These are phyloP conservation scores for Gallinago undulata DNA, from an alignment of 2,113 vertebrate genomes.

Conservation along the genomic window DNA sequence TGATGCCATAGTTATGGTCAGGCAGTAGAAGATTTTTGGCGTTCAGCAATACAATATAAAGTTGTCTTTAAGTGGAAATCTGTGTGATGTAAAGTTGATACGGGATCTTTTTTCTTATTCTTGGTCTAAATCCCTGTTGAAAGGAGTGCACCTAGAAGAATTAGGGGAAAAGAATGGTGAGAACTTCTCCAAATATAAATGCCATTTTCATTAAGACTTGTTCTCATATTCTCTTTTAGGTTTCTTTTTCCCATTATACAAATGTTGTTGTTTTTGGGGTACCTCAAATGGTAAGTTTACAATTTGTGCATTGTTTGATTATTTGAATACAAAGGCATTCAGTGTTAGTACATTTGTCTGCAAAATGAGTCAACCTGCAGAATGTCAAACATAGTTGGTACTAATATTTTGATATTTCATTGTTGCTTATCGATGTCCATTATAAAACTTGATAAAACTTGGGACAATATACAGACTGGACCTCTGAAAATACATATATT, in stretches of 20 bases:
- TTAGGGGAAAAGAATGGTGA: not conserved
- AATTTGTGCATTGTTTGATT: not conserved
- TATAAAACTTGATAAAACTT: not conserved
- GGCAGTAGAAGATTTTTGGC: not conserved
- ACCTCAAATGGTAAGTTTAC: constrained; percentile 92
- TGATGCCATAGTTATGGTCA: not conserved
- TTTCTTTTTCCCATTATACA: constrained; percentile 85
- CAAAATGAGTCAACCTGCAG: not conserved
- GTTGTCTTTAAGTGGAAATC: not conserved
- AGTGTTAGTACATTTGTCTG: not conserved
- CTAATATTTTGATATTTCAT: not conserved
- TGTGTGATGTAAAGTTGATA: not conserved
- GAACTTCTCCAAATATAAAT: not conserved
- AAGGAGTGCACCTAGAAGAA: not conserved
- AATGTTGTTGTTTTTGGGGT: constrained; percentile 96
- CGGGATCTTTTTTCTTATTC: not conserved
- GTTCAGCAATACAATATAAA: not conserved
- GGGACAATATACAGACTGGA: not conserved
- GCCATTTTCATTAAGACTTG: not conserved
- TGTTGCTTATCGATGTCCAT: not conserved
- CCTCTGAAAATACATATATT: not conserved
- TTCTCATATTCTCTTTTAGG: constrained; percentile 72
- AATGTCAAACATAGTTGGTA: not conserved
- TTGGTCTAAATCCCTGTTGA: not conserved
- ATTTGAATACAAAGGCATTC: not conserved